Evolutionary conservation across 2,888 invertebrate genomes (phyloP), one percentile per base, ranked within the genome.

Genomic region (Diachrysia chrysitis): DNA sequence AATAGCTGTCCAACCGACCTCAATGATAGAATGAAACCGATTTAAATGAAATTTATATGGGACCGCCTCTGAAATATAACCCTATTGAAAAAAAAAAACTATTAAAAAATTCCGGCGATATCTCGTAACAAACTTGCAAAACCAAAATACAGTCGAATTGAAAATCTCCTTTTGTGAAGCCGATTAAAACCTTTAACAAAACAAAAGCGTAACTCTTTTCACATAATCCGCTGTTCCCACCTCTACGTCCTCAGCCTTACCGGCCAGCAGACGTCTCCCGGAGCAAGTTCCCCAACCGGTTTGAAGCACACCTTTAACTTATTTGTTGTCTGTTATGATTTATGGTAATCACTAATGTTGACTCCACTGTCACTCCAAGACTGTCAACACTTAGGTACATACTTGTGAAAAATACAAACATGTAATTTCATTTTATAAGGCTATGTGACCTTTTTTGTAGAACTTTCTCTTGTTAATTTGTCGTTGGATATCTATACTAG

Each of bases 241-340:
- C 58, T 79, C 69, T 53, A 42, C 68, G 58, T 21, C 66, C 82
- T 35, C 58, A 56, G 23, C 73, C 81, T 67, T 62, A 77, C 32
- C 68, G 81, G 64, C 78, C 76, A 84, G 85, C 85, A 90, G 90
- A 90, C 90, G 87, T 84, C 84, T 84, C 68, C 54, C 58, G 17
- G 75, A 86, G 87, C 89, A 68, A 74, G 89, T 84, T 87, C 80
- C 76, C 35, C 53, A 76, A 90, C 90, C 89, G 89, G 90, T 90
- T 86, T 56, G 46, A 51, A 65, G 46, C 73, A 77, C 73, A 81
- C 76, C 69, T 82, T 67, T 78, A 83, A 81, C 84, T 76, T 68
- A 81, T 79, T 83, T 85, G 75, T 83, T 59, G 78, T 51, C 48
- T 83, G 78, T 78, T 88, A 88, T 89, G 89, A 89, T 89, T 87